Evolutionary conservation across 2,113 vertebrate species (phyloP).

Genomic region (Cygnus atratus): DNA sequence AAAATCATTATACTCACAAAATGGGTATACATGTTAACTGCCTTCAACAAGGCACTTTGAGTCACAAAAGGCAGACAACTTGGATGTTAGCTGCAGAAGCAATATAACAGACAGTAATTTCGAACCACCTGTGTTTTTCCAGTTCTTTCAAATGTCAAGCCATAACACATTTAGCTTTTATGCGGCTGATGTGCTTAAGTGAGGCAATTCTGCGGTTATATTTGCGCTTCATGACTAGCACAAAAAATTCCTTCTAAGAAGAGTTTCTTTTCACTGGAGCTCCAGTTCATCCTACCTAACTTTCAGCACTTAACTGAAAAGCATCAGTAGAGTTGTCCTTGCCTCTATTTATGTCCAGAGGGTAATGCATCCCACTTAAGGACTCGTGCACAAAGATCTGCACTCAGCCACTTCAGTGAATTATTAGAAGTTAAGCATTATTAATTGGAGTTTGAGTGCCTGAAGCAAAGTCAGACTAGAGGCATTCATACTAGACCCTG

Average conservation of each 20-base stretch:
- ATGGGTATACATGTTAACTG: background rate
- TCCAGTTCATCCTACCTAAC: background rate
- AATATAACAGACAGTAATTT: background rate
- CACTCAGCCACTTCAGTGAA: background rate
- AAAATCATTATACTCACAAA: background rate
- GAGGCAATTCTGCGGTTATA: slow-evolving; percentile 20
- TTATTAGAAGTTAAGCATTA: background rate
- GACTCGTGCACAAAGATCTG: background rate
- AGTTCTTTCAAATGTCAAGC: slow-evolving; percentile 26
- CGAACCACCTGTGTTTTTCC: background rate
- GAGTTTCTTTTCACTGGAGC: background rate
- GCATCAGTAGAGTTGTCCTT: background rate
- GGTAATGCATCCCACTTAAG: background rate
- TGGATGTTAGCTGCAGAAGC: background rate
- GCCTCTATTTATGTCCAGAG: background rate
- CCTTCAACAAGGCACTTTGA: background rate
- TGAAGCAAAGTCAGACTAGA: background rate
- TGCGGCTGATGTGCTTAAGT: background rate
- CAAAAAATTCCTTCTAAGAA: background rate
- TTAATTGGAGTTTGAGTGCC: background rate
- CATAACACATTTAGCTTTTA: slow-evolving; percentile 2
- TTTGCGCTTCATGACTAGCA: background rate
- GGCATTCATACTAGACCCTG: background rate
- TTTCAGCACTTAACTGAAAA: background rate
- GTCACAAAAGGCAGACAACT: background rate